Evolutionary conservation across 1,140 invertebrate species (phyloP).

Genomic region (Ceratina calcarata): DNA sequence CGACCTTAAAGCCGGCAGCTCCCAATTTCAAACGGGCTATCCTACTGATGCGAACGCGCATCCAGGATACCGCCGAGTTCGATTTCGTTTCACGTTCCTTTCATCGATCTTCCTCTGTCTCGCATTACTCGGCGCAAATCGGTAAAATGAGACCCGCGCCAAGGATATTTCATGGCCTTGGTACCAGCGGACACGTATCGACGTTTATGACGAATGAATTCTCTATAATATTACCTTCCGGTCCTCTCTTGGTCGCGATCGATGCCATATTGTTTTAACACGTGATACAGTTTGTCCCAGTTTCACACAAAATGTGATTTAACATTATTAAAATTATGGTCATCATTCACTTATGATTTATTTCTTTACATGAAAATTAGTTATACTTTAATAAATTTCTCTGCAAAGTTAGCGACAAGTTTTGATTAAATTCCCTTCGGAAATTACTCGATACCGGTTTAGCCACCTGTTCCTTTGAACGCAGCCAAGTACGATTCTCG

Average conservation of each 20-base stretch:
- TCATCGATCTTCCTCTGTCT: constrained; percentile 55
- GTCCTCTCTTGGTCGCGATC: background rate
- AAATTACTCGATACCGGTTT: constrained; percentile 28
- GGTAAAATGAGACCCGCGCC: constrained; percentile 30
- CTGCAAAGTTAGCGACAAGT: no score
- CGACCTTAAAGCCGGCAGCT: constrained; percentile 50
- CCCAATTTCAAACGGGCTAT: constrained; percentile 22
- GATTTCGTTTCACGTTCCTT: constrained; percentile 48
- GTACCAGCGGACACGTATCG: constrained; percentile 1
- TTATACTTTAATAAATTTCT: no score
- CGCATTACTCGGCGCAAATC: constrained; percentile 23
- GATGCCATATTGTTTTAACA: background rate
- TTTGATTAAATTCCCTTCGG: background rate
- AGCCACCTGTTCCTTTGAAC: background rate
- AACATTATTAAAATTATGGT: no score
- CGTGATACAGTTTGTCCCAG: background rate
- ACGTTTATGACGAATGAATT: constrained; percentile 15
- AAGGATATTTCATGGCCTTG: background rate
- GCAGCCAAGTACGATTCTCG: background rate
- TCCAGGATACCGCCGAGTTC: constrained; percentile 11
- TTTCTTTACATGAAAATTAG: no score
- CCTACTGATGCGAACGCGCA: background rate
- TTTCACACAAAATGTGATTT: background rate
- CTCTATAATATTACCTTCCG: background rate
- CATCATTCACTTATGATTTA: no score